A percentile compares a stretch with the other conserved stretches of the same genome.
phyloP scores from a whole-genome alignment of 2,113 vertebrate species.

The Camelus dromedarius region DNA sequence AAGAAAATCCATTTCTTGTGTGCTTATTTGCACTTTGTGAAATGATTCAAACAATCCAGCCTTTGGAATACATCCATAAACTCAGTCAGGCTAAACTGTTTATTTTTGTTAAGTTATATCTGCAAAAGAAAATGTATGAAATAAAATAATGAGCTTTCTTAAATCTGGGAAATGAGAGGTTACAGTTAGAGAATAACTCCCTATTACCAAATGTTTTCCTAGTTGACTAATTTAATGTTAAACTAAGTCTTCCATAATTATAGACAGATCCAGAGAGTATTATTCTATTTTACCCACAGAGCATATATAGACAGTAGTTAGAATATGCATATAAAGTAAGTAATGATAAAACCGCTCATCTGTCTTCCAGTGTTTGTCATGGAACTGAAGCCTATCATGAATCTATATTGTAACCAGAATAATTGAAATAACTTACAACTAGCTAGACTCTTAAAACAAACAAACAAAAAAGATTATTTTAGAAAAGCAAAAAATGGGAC shows the following conservation, averaged over 20 bases:
- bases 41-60: neutral
- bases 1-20: slow-evolving; percentile 55
- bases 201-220: slow-evolving; percentile 19
- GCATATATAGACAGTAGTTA: neutral
- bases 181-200: neutral
- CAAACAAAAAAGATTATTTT: neutral
- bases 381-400: neutral
- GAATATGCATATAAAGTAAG: neutral
- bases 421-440: neutral
- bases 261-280: neutral
- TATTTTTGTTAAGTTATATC: slow-evolving; percentile 44
- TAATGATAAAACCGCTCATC: neutral
- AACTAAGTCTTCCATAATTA: neutral
- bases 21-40: slow-evolving; percentile 58
- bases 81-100: neutral
- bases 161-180: slow-evolving; percentile 38
- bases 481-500: neutral
- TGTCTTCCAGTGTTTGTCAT: neutral
- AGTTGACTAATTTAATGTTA: neutral
- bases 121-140: slow-evolving; percentile 12
- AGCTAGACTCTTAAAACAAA: neutral
- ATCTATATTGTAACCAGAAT: neutral
- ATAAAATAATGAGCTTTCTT: slow-evolving; percentile 53
- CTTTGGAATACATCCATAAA: neutral
- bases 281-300: neutral